Evolutionary conservation across 2,797 vertebrate genomes (phyloP).

Genomic region (Heterohyrax brucei): DNA sequence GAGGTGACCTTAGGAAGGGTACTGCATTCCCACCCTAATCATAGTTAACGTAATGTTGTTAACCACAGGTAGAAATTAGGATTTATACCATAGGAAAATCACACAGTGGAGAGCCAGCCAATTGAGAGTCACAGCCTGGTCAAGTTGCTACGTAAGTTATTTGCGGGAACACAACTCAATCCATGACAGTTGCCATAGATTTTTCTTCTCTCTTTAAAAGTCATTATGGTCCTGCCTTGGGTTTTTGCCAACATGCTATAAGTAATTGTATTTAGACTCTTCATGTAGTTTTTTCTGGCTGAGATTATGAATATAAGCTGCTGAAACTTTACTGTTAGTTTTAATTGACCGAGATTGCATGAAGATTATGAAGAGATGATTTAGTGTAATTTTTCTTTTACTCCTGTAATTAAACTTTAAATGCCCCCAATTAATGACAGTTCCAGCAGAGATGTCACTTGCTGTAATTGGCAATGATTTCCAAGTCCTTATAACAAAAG

Average conservation of each 20-base stretch:
- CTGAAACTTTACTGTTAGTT: conserved; percentile 46
- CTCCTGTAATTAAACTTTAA: not conserved
- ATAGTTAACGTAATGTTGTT: no score
- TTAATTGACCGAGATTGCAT: not conserved
- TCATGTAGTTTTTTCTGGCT: not conserved
- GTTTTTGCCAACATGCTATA: conserved; percentile 34
- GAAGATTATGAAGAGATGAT: conserved; percentile 4
- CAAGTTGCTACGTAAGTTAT: no score
- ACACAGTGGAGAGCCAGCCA: no score
- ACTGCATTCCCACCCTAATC: no score
- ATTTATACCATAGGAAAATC: no score
- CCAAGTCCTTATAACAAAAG: conserved; percentile 19
- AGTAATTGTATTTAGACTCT: not conserved
- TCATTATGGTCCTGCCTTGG: conserved; percentile 5
- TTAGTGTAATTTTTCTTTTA: not conserved
- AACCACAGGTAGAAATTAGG: no score
- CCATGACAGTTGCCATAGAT: not conserved
- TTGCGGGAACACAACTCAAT: no score
- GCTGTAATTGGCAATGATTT: conserved; percentile 28
- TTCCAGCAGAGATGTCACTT: conserved; percentile 21
- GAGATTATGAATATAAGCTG: not conserved
- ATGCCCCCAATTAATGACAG: not conserved
- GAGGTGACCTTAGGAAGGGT: no score
- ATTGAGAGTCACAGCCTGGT: no score
- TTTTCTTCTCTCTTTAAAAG: not conserved